Conservation (phyloP, 1,140 invertebrate genomes). For the Sycophila sp. region DNA sequence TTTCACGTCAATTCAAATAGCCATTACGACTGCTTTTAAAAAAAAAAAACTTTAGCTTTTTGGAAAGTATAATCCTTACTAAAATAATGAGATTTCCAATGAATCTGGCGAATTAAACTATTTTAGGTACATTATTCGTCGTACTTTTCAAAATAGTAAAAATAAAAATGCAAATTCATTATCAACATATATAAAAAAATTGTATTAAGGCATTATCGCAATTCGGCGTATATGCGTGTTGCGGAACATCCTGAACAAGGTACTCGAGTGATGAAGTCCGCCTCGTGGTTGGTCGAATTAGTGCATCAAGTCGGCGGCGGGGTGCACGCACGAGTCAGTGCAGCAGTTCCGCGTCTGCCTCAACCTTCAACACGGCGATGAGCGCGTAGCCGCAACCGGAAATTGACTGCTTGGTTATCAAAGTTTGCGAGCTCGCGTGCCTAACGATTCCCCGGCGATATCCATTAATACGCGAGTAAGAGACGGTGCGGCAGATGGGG, state of each 20-base stretch:
- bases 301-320: no score
- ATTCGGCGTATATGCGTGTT: no score
- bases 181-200: neutral
- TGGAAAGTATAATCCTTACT: no score
- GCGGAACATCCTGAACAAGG: neutral
- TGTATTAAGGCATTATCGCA: neutral
- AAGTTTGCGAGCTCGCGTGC: conserved; percentile 67
- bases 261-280: neutral
- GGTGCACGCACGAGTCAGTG: neutral
- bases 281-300: conserved; percentile 14
- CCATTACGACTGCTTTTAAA: no score
- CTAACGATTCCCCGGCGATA: conserved; percentile 52
- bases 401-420: conserved; percentile 67
- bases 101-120: no score
- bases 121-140: no score
- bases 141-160: no score
- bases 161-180: neutral
- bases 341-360: neutral
- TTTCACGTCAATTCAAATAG: no score
- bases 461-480: conserved; percentile 66
- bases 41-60: no score
- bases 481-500: conserved; percentile 27
- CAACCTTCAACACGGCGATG: conserved; percentile 54
- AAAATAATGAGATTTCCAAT: no score
- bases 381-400: conserved; percentile 64